phyloP scores from a whole-genome alignment of 37 sponge, comb jelly and placozoan genomes.

The Axinella damicornis region DNA sequence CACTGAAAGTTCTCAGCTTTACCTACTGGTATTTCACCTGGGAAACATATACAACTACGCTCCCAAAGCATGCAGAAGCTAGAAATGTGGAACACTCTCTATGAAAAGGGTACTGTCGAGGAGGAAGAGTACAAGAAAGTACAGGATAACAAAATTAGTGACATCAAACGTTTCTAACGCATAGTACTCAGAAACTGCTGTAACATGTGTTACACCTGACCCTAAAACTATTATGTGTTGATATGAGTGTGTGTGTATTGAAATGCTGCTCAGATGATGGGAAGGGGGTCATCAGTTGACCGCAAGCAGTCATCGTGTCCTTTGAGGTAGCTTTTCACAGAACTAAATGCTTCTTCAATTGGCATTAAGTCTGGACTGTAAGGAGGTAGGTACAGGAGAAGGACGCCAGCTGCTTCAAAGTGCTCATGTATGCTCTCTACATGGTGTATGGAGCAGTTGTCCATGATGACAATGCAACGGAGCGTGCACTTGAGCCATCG shows the following conservation, averaged over 20 bases:
- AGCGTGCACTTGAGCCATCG: too few relatives aligned
- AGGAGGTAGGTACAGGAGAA: conserved; percentile 17
- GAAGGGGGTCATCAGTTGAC: not conserved
- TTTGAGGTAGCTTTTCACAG: not conserved
- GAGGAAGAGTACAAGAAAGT: conserved; percentile 6
- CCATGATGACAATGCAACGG: not conserved
- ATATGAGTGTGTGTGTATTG: not conserved
- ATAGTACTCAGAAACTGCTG: not conserved
- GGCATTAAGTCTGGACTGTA: conserved; percentile 16
- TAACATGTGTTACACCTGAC: not conserved
- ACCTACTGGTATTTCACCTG: conserved; percentile 5
- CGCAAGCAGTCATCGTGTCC: not conserved
- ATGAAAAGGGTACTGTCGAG: not conserved
- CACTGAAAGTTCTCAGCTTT: not conserved
- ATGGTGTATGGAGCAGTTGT: conserved; percentile 19
- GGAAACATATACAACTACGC: not conserved
- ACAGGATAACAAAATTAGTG: not conserved
- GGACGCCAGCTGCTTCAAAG: not conserved
- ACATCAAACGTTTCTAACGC: not conserved
- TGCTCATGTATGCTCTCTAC: not conserved
- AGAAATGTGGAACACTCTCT: conserved; percentile 3
- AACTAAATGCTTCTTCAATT: conserved; percentile 11
- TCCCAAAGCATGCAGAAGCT: conserved; percentile 6
- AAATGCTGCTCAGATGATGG: conserved; percentile 9
- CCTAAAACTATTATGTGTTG: not conserved